phyloP scores from a whole-genome alignment of 2,797 vertebrate genomes.

The Paguma larvata region DNA sequence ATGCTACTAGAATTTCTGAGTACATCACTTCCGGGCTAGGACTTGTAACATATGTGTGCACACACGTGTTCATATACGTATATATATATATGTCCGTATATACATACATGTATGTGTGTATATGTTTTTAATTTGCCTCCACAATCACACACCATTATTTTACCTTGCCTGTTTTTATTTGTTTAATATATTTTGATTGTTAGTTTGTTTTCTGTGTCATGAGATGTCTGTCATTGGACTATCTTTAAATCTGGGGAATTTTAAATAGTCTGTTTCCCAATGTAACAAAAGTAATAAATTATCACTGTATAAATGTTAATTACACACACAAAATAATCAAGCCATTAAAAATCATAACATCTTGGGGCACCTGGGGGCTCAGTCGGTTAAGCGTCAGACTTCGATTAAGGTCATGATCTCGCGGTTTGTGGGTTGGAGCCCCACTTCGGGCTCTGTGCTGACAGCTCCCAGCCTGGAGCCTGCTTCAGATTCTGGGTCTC shows the following conservation, averaged over 20 bases:
- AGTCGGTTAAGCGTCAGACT: no score
- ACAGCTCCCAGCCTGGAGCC: no score
- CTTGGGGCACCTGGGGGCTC: no score
- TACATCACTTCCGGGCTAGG: not conserved
- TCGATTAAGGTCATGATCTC: no score
- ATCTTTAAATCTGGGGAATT: not conserved
- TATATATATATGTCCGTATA: not conserved
- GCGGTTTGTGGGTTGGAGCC: no score
- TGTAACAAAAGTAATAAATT: not conserved
- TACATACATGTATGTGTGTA: no score
- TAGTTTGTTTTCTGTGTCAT: not conserved
- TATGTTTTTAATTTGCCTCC: not conserved
- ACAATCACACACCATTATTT: not conserved
- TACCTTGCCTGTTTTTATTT: not conserved
- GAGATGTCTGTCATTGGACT: not conserved
- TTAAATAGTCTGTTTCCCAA: not conserved
- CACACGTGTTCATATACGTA: not conserved
- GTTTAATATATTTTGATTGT: not conserved
- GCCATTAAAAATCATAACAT: not conserved
- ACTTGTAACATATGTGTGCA: not conserved
- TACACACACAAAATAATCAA: not conserved
- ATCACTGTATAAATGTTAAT: not conserved
- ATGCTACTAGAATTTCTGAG: not conserved
- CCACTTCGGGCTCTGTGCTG: no score
- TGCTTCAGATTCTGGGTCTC: no score